Evolutionary conservation across 2,888 invertebrate species (phyloP).

Genomic region (Plagodis dolabraria): DNA sequence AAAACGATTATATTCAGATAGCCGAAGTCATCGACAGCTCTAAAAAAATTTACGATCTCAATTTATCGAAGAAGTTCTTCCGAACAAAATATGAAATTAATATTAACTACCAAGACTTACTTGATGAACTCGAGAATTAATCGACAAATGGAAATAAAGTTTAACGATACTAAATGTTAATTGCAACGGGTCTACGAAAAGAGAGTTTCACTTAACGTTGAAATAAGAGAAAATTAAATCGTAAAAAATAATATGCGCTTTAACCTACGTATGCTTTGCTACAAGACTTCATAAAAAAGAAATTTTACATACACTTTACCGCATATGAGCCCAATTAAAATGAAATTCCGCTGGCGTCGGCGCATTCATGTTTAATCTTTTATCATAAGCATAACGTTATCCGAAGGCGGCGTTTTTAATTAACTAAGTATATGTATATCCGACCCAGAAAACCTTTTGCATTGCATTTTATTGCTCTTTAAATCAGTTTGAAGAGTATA

Average conservation of each 20-base stretch:
- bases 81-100: slow-evolving; percentile 8
- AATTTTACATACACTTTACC: slow-evolving; percentile 26
- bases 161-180: slow-evolving; percentile 21
- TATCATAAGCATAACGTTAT: slow-evolving; percentile 29
- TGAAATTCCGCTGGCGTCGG: slow-evolving; percentile 12
- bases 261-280: slow-evolving; percentile 1
- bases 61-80: slow-evolving; percentile 2
- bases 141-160: slow-evolving; percentile 16
- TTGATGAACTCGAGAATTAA: slow-evolving; percentile 16
- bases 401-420: slow-evolving; percentile 25
- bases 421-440: slow-evolving; percentile 12
- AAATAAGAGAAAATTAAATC: slow-evolving; percentile 13
- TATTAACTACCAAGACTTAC: slow-evolving; percentile 3
- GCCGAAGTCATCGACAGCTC: not conserved
- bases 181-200: slow-evolving; percentile 11
- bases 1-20: too few species aligned
- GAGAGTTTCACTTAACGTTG: slow-evolving; percentile 6
- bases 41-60: slow-evolving; percentile 4
- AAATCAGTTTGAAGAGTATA: slow-evolving; percentile 16
- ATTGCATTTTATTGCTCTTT: slow-evolving; percentile 31
- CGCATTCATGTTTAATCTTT: slow-evolving; percentile 15
- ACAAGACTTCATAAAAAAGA: slow-evolving; percentile 18
- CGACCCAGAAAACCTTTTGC: slow-evolving; percentile 29
- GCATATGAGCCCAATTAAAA: slow-evolving; percentile 24
- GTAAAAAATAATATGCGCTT: slow-evolving; percentile 14